Conservation (phyloP, 2,888 invertebrate genomes). For the Drosophila mulleri region DNA sequence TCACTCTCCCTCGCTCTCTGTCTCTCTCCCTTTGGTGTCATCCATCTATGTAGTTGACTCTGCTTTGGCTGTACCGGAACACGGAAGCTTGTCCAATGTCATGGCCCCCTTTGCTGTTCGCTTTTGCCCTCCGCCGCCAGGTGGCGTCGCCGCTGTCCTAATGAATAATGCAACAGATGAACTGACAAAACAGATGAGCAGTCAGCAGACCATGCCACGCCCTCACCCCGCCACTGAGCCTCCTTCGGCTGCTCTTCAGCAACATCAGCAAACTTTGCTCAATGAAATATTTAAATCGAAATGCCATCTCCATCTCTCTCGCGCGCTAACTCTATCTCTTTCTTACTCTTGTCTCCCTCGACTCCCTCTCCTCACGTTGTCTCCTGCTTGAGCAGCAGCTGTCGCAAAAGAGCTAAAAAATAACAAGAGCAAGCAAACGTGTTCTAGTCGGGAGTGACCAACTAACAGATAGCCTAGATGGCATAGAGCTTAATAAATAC, state of each 20-base stretch:
- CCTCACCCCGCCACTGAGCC: neutral
- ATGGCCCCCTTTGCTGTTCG: neutral
- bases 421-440: neutral
- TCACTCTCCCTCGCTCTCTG: neutral
- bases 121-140: slow-evolving; percentile 13
- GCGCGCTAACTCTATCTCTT: neutral
- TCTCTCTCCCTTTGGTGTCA: slow-evolving; percentile 6
- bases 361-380: neutral
- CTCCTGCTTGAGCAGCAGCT: slow-evolving; percentile 14
- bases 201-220: slow-evolving; percentile 38
- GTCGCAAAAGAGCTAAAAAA: slow-evolving; percentile 2
- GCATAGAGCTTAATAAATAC: neutral
- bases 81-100: slow-evolving; percentile 37
- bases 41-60: slow-evolving; percentile 47
- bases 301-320: slow-evolving; percentile 16
- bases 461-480: neutral
- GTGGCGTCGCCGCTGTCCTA: slow-evolving; percentile 42
- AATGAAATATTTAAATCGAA: slow-evolving; percentile 77
- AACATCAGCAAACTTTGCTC: slow-evolving; percentile 58
- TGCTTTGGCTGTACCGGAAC: slow-evolving; percentile 46
- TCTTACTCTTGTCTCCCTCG: neutral
- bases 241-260: neutral
- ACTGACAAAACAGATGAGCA: slow-evolving; percentile 59
- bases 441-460: no score
- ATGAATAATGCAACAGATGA: slow-evolving; percentile 61